Evolutionary conservation across 1,140 invertebrate genomes (phyloP), one percentile per base, ranked within the genome.

Genomic region (Brachionus paranguensis): DNA sequence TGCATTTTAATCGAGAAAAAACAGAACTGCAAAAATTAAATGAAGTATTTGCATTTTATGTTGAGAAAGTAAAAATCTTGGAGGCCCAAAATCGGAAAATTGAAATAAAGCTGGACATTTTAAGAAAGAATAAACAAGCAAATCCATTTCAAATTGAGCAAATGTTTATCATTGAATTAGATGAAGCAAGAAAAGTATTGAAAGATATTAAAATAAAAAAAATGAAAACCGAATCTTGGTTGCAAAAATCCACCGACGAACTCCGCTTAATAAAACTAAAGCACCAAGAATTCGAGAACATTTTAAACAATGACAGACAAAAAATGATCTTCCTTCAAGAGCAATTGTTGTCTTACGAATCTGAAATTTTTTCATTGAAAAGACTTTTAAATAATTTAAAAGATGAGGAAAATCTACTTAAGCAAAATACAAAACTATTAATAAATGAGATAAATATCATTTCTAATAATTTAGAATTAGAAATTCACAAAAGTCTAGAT

Each of bases 41-140:
- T 86, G 90, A 91, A 84, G 86, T 89, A 50, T 88, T 91, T 84
- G 91, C 90, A 78, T 86, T 85, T 85, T 91, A 91, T 87, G 91
- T 91, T 85, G 91, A 91, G 84, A 87, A 91, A 65, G 89, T 90
- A 27, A 88, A 91, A 79, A 91, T 91, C 85, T 86, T 91, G 17
- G 91, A 91, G 84, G 91, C 91, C 14, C 89, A 90, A 85, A 90
- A 90, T 86, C 87, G 89, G 74, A 90, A 90, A 84, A 85, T 91
- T n/a, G 89, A 88, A 68, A 86, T 88, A 8, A 90, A 91, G 85
- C 85, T 91, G 65, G 88, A 90, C 43, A 86, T 87, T 50, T 85
- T 91, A 47, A 88, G 88, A 76, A 87, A 87, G 17, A 88, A 89
- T 86, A 90, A 88, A 88, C 24, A 50, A 7, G 1, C 4, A n/a